Evolutionary conservation across 2,797 vertebrate genomes (phyloP).

Genomic region (Harpagifer antarcticus): DNA sequence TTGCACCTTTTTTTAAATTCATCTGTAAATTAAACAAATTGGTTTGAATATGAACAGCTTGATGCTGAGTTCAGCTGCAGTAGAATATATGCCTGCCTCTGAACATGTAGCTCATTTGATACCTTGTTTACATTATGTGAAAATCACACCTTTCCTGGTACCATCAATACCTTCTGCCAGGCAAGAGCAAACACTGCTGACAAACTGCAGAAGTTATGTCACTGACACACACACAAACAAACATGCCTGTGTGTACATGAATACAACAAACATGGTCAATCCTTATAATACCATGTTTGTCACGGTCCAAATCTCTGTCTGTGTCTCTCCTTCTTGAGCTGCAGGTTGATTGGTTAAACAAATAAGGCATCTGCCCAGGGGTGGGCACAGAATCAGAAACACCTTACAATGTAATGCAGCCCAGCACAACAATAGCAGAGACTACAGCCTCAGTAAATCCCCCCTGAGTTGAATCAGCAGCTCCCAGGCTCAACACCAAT

Average conservation of each 20-base stretch:
- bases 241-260: no score
- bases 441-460: constrained; percentile 41
- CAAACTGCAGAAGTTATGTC: constrained; percentile 36
- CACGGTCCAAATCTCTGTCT: constrained; percentile 7
- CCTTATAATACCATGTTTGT: constrained; percentile 13
- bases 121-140: constrained; percentile 50
- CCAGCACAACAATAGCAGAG: constrained; percentile 42
- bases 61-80: constrained; percentile 30
- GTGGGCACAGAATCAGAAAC: constrained; percentile 29
- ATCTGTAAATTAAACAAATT: constrained; percentile 21
- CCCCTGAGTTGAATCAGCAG: constrained; percentile 62
- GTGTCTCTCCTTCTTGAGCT: constrained; percentile 7
- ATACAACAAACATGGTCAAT: no score
- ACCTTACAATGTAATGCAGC: constrained; percentile 18
- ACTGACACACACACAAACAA: background rate
- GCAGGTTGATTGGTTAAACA: constrained; percentile 18
- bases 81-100: constrained; percentile 55
- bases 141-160: constrained; percentile 32
- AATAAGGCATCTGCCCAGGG: background rate
- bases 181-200: constrained; percentile 34
- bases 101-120: constrained; percentile 47
- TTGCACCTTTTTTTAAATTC: constrained; percentile 1
- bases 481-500: constrained; percentile 53
- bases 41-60: constrained; percentile 47
- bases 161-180: constrained; percentile 34